Evolutionary conservation across 1,140 invertebrate species (phyloP).

Genomic region (Listronotus oregonensis): DNA sequence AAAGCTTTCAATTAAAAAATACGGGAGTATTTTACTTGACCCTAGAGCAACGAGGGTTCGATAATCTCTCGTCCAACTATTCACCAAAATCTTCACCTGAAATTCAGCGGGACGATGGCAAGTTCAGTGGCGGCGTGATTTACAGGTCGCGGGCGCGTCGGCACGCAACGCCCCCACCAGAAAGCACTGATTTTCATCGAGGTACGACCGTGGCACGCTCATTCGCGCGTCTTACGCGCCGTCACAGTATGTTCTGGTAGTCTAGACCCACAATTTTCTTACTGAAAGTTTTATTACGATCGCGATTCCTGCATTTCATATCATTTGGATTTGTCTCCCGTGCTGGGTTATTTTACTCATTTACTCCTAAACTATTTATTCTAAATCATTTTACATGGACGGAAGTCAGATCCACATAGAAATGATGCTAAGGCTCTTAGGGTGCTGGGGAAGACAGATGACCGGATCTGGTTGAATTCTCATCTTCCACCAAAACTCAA

Average conservation of each 20-base stretch:
- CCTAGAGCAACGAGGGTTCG: slow-evolving; percentile 11
- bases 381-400: slow-evolving; percentile 44
- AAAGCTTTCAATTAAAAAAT: too few species aligned
- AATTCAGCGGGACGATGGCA: slow-evolving; percentile 19
- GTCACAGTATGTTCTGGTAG: slow-evolving; percentile 46
- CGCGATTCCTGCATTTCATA: slow-evolving; percentile 20
- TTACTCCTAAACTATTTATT: background rate
- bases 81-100: slow-evolving; percentile 18
- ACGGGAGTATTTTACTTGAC: background rate
- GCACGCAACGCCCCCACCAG: slow-evolving; percentile 40
- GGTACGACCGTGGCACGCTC: slow-evolving; percentile 33
- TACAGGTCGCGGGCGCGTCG: slow-evolving; percentile 55
- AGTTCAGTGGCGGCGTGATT: slow-evolving; percentile 54
- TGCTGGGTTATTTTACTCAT: background rate
- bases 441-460: background rate
- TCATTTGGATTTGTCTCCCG: slow-evolving; percentile 5
- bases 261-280: slow-evolving; percentile 51
- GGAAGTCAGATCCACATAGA: slow-evolving; percentile 54
- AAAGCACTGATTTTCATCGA: slow-evolving; percentile 28
- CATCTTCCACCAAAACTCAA: slow-evolving; percentile 9
- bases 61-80: slow-evolving; percentile 28
- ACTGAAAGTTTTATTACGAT: slow-evolving; percentile 40
- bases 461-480: background rate
- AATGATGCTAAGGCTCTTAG: slow-evolving; percentile 46
- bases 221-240: slow-evolving; percentile 35